Percentiles rank a stretch among this genome's conserved stretches.
Conservation (phyloP, 2,888 invertebrate genomes). For the Phalera bucephala region DNA sequence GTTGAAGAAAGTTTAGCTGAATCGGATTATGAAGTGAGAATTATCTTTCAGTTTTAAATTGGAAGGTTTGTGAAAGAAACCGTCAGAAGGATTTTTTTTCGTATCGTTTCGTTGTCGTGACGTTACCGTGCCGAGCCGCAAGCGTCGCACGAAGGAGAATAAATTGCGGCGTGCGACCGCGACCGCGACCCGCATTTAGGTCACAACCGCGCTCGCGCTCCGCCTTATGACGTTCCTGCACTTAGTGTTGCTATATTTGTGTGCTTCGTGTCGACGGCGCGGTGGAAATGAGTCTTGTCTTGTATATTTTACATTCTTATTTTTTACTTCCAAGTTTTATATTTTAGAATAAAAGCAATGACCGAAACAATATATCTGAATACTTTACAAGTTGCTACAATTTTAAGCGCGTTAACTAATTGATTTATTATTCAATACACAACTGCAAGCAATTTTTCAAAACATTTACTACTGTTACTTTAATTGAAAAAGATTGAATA, state of each 20-base stretch:
- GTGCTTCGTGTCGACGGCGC: not conserved
- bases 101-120: not conserved
- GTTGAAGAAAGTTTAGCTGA: conserved; percentile 1
- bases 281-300: not conserved
- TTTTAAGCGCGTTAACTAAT: too few relatives aligned
- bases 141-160: conserved; percentile 60
- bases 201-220: conserved; percentile 30
- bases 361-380: too few relatives aligned
- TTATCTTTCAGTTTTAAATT: not conserved
- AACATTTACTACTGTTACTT: too few relatives aligned
- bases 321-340: too few relatives aligned
- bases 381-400: too few relatives aligned
- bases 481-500: too few relatives aligned
- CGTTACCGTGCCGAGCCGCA: conserved; percentile 34
- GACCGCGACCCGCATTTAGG: conserved; percentile 49
- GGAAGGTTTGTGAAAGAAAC: not conserved
- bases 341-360: too few relatives aligned
- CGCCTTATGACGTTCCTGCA: conserved; percentile 29
- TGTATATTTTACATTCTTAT: not conserved
- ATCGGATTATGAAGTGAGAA: not conserved
- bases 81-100: too few relatives aligned
- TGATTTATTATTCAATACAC: too few relatives aligned
- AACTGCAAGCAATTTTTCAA: too few relatives aligned
- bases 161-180: conserved; percentile 58
- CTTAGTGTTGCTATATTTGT: conserved; percentile 19